phyloP scores from a whole-genome alignment of 2,113 vertebrate species.

The Microcebus jonahi region DNA sequence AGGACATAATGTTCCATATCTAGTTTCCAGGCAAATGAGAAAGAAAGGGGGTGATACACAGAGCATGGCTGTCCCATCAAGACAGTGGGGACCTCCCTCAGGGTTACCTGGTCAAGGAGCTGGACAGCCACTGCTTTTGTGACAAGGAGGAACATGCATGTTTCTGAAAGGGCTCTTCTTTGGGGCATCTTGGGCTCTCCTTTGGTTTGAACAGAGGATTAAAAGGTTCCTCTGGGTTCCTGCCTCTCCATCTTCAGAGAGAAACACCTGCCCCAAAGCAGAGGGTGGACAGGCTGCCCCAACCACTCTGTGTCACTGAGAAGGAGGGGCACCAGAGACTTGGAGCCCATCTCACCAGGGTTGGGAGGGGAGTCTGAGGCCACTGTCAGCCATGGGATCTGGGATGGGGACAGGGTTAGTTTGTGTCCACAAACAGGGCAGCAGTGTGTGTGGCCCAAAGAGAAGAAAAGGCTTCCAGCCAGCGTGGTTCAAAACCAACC shows the following conservation, averaged over 20 bases:
- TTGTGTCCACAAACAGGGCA: not conserved
- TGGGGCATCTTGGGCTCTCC: not conserved
- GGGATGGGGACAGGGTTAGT: not conserved
- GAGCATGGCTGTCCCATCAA: not conserved
- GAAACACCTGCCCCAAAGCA: not conserved
- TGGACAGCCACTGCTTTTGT: rapidly evolving
- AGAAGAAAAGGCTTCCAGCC: not conserved
- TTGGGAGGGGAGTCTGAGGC: not conserved
- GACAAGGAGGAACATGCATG: not conserved
- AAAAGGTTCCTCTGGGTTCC: not conserved
- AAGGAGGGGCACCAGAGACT: too few relatives aligned
- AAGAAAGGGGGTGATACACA: not conserved
- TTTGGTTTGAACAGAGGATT: not conserved
- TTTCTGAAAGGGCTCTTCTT: not conserved
- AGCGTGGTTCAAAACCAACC: not conserved
- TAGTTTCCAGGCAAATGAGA: not conserved
- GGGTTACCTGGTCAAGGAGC: not conserved
- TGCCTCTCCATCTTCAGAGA: not conserved
- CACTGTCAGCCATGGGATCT: not conserved
- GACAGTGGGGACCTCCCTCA: not conserved
- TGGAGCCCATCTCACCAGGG: not conserved
- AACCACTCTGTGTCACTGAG: not conserved
- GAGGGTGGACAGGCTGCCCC: not conserved
- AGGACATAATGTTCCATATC: too few relatives aligned
- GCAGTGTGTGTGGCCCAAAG: not conserved